Base-by-base conservation (phyloP, 1,140 invertebrate genomes). In the Leptinotarsa defecta region DNA sequence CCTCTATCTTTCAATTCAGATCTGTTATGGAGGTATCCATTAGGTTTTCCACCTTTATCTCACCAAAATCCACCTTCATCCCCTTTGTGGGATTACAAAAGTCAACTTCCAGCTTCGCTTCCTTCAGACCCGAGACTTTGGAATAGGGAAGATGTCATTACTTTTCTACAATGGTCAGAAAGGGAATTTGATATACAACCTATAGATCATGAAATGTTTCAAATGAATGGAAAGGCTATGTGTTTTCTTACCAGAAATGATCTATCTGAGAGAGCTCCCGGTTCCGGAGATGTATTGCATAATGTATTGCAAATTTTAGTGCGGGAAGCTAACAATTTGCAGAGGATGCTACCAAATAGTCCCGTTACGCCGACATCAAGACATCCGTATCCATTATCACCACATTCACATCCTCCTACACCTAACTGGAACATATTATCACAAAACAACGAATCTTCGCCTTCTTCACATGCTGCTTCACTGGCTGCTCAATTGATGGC, bases 141-240 rank as follows among this genome's bases (percentile, higher is more conserved):
- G 96, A 93, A 91, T 34, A 91, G 96, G 79, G 95, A 98, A 79
- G 95, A 98, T 84, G 96, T 98, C 2, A 88, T 90, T 13, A 89
- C 92, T 22, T 98, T 98, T 87, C 87, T 98, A 43, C 91, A 94
- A 80, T 98, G 96, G 93, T 96, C 96, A 76, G 94, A 96, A 85
- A 89, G 94, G 62, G 96, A 98, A 86, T 98, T 96, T 84, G 96
- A 97, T 83, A 87, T 98, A 71, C 95, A 96, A 19, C 91, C 92
- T 74, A 94, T 98, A 81, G 94, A 97, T 83, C 93, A 95, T 89
- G 95, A 97, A 82, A 92, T 95, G 87, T 98, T 98, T 86, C 95
- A 97, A 88, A 97, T 98, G 95, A 98, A 98, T 86, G 97, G 96
- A 92, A 88, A 89, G 87, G 83, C 74, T 15, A 76, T 77, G 74